A percentile compares a stretch with the other conserved stretches of the same genome.
phyloP scores from a whole-genome alignment of 2,888 invertebrate species.

The Leptinotarsa rubiginosa region DNA sequence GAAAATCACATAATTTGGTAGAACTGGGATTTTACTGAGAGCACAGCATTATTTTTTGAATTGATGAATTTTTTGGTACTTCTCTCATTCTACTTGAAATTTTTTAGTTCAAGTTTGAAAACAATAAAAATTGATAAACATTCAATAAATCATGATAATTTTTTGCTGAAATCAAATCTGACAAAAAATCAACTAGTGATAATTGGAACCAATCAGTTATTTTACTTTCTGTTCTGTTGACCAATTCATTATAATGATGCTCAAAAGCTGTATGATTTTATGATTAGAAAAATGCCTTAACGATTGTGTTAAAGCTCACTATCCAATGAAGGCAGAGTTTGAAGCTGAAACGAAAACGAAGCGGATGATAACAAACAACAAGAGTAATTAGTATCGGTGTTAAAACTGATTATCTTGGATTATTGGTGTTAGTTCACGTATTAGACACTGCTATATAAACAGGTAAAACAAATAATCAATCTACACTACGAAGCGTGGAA shows the following conservation, averaged over 20 bases:
- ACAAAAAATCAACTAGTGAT: neutral
- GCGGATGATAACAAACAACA: neutral
- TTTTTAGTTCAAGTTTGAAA: neutral
- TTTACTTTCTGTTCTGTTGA: neutral
- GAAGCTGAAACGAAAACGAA: slow-evolving; percentile 5
- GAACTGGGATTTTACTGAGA: neutral
- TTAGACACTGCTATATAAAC: neutral
- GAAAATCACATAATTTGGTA: neutral
- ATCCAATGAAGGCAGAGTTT: neutral
- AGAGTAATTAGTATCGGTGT: neutral
- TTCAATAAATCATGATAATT: too few relatives aligned
- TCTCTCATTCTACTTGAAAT: too few relatives aligned
- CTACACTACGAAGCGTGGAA: neutral
- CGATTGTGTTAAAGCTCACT: neutral
- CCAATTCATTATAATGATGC: slow-evolving; percentile 1
- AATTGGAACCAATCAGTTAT: neutral
- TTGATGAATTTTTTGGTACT: too few relatives aligned
- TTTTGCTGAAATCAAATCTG: neutral
- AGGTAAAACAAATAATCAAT: neutral
- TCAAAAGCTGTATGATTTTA: slow-evolving; percentile 13
- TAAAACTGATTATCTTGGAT: neutral
- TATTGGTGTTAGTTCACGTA: neutral
- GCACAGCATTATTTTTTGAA: too few relatives aligned
- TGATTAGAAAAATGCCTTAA: neutral
- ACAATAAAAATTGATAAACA: neutral